A percentile compares a stretch with the other conserved stretches of the same genome.
Evolutionary conservation across 2,797 vertebrate genomes (phyloP).

Genomic region (Catostomus latipinnis): DNA sequence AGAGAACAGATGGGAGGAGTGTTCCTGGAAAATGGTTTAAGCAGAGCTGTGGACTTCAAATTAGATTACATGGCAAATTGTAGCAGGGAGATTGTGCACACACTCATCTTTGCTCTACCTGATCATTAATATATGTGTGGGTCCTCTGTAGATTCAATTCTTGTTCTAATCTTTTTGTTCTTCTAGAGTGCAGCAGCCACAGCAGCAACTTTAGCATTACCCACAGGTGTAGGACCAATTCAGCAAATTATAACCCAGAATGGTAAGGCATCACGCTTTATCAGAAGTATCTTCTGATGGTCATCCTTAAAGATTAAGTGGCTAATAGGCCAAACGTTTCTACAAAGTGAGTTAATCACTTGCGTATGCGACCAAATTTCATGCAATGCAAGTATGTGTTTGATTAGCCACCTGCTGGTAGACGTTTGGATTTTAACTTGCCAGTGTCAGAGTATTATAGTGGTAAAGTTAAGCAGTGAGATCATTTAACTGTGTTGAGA

Average conservation of each 20-base stretch:
- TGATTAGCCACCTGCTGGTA: no score
- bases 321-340: no score
- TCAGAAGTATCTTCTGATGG: no score
- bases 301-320: no score
- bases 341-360: no score
- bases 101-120: neutral
- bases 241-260: constrained; percentile 94
- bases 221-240: constrained; percentile 85
- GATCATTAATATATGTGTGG: neutral
- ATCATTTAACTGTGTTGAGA: no score
- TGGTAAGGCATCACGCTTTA: constrained; percentile 74
- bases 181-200: constrained; percentile 95
- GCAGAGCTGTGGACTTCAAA: constrained; percentile 16
- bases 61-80: constrained; percentile 48
- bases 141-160: constrained; percentile 20
- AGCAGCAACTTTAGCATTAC: constrained; percentile 93
- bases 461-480: no score
- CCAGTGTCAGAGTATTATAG: no score
- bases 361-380: no score
- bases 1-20: constrained; percentile 40
- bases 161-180: constrained; percentile 45
- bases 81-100: constrained; percentile 18
- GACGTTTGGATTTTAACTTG: no score
- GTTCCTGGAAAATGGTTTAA: constrained; percentile 32
- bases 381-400: no score